Conservation (phyloP, 2,797 vertebrate species). For the Sarcophilus harrisii region DNA sequence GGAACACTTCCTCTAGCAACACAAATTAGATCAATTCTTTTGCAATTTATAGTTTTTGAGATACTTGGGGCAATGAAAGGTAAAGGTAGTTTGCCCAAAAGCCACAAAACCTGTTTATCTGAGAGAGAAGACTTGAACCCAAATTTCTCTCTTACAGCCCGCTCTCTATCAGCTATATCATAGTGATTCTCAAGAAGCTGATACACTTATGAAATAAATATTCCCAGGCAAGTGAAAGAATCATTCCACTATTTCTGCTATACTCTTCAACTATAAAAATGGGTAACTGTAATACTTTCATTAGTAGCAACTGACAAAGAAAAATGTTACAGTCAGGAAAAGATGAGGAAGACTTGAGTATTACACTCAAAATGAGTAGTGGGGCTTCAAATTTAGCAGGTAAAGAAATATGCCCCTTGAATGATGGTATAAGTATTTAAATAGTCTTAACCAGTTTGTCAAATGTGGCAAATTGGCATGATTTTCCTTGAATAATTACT, state of each 20-base stretch:
- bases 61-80: neutral
- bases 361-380: neutral
- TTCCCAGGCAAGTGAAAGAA: slow-evolving; percentile 42
- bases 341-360: neutral
- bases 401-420: neutral
- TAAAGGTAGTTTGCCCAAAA: neutral
- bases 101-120: neutral
- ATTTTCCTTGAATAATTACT: neutral
- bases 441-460: neutral
- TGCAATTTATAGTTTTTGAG: neutral
- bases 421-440: neutral
- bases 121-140: neutral
- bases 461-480: neutral
- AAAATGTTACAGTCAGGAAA: neutral
- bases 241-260: slow-evolving; percentile 47
- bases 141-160: neutral
- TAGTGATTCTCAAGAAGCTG: slow-evolving; percentile 35
- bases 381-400: neutral
- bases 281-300: slow-evolving; percentile 26
- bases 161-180: neutral
- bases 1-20: neutral
- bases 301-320: slow-evolving; percentile 37
- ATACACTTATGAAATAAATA: slow-evolving; percentile 30
- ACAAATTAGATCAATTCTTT: neutral
- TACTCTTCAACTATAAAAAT: slow-evolving; percentile 15